These are phyloP conservation scores for Mongoloraphidia duomilia DNA, from an alignment of 2,888 invertebrate genomes.

Conservation along the genomic window DNA sequence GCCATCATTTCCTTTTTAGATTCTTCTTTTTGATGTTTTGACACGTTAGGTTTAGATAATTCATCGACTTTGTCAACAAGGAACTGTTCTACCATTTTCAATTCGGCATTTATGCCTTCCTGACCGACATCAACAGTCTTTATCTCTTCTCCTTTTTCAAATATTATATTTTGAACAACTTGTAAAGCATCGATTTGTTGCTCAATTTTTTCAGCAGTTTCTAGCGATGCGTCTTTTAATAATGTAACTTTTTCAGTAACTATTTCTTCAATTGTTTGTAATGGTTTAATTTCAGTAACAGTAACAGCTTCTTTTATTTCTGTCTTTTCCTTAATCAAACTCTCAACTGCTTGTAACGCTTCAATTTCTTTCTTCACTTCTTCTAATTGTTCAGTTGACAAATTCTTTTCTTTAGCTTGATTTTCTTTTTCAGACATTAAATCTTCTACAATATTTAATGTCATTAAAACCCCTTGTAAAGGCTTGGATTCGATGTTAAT, in stretches of 20 bases:
- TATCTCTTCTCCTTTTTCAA: too few species aligned
- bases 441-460: slow-evolving; percentile 4
- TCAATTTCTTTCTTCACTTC: too few species aligned
- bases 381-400: not conserved
- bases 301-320: not conserved
- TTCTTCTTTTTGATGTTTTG: too few species aligned
- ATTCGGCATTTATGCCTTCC: too few species aligned
- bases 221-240: slow-evolving; percentile 21
- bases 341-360: not conserved
- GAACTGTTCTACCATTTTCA: too few species aligned
- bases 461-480: too few species aligned
- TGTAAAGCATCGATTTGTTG: slow-evolving; percentile 28
- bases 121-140: too few species aligned
- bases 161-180: slow-evolving; percentile 27
- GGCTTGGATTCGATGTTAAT: too few species aligned
- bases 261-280: slow-evolving; percentile 9
- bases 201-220: slow-evolving; percentile 32
- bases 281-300: slow-evolving; percentile 3
- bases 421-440: slow-evolving; percentile 3
- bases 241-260: slow-evolving; percentile 11
- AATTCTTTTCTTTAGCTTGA: not conserved
- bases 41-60: too few species aligned
- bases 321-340: slow-evolving; percentile 1
- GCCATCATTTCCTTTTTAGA: too few species aligned
- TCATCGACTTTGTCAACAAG: too few species aligned